Evolutionary conservation across 2,113 vertebrate species (phyloP).

Genomic region (Bufo gargarizans): DNA sequence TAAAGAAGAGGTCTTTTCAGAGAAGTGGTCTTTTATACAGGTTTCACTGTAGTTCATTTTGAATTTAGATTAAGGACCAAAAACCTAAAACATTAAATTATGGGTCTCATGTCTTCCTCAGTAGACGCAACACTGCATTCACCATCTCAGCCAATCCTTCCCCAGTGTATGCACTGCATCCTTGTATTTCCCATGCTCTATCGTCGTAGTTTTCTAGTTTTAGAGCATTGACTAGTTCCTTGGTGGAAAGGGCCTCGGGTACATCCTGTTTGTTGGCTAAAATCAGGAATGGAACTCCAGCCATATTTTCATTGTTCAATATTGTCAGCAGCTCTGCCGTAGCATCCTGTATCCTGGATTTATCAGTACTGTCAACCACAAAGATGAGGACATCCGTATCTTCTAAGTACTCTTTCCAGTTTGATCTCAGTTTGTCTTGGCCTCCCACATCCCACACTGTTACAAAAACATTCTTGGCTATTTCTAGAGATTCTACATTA

Average conservation of each 20-base stretch:
- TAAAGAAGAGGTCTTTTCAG: not conserved
- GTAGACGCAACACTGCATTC: slow-evolving; percentile 71
- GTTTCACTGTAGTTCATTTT: not conserved
- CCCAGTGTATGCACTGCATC: slow-evolving; percentile 77
- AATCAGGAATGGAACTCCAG: slow-evolving; percentile 79
- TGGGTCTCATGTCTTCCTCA: slow-evolving; percentile 62
- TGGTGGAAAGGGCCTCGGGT: slow-evolving; percentile 69
- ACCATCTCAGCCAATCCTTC: slow-evolving; percentile 80
- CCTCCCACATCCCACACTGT: slow-evolving; percentile 88
- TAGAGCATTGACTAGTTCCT: slow-evolving; percentile 73
- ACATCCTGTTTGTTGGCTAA: slow-evolving; percentile 90
- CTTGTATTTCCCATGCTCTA: slow-evolving; percentile 77
- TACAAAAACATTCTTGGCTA: slow-evolving; percentile 72
- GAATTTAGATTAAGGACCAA: not conserved
- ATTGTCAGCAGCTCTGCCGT: slow-evolving; percentile 70
- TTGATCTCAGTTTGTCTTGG: slow-evolving; percentile 76
- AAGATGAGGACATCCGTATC: slow-evolving; percentile 77
- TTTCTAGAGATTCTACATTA: slow-evolving; percentile 80
- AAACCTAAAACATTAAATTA: not conserved
- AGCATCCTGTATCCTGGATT: slow-evolving; percentile 72
- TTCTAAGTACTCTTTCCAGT: slow-evolving; percentile 84
- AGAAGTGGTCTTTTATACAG: not conserved
- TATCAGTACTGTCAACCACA: slow-evolving; percentile 82
- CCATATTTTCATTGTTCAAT: slow-evolving; percentile 72
- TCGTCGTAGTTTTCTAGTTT: slow-evolving; percentile 53